phyloP scores from a whole-genome alignment of 2,113 vertebrate genomes.

The Herpetotheres cachinnans region DNA sequence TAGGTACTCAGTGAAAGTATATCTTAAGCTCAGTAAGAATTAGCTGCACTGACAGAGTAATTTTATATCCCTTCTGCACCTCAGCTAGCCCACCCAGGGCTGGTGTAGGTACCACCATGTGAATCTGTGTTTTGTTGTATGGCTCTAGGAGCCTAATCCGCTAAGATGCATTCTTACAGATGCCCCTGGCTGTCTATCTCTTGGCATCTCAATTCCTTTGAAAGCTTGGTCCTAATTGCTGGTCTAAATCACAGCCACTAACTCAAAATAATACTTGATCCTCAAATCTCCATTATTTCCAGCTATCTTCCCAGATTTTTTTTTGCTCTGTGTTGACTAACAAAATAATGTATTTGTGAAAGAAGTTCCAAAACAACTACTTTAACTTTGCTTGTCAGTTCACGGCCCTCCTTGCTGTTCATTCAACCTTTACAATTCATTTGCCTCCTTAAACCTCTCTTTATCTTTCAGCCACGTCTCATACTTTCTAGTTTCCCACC shows the following conservation, averaged over 20 bases:
- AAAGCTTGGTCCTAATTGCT: background rate
- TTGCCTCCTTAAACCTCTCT: background rate
- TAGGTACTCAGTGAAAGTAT: background rate
- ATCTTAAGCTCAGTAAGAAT: background rate
- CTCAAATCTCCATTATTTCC: background rate
- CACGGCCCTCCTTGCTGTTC: background rate
- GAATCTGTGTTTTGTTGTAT: background rate
- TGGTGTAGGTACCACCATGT: background rate
- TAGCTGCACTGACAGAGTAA: background rate
- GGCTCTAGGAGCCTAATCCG: background rate
- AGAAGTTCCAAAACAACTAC: background rate
- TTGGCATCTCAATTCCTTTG: background rate
- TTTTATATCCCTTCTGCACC: background rate
- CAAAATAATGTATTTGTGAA: background rate
- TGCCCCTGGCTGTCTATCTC: background rate
- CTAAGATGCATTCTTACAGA: background rate
- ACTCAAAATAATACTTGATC: background rate
- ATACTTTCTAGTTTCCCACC: background rate
- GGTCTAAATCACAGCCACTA: background rate
- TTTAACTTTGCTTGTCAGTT: background rate
- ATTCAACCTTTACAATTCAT: background rate
- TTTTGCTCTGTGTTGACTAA: background rate
- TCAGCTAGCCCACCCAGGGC: background rate
- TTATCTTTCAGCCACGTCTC: background rate
- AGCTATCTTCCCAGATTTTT: background rate